Percentiles rank a stretch among this genome's conserved stretches.
These are phyloP conservation scores for Vespertilio murinus DNA, from an alignment of 2,797 vertebrate species.

Conservation along the genomic window DNA sequence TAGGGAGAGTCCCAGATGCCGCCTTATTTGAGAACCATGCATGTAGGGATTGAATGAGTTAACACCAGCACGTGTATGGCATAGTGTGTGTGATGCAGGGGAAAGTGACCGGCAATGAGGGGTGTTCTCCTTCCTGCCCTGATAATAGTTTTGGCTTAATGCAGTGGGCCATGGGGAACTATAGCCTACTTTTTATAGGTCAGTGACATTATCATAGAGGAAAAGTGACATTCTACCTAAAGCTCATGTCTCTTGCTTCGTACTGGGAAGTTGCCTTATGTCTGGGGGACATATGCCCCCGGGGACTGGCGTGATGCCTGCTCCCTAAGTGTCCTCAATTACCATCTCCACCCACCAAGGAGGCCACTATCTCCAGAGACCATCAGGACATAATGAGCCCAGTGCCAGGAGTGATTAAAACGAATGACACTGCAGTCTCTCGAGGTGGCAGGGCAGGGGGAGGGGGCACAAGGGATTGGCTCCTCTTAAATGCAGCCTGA, in stretches of 20 bases:
- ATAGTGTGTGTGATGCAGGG: not conserved
- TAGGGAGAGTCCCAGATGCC: not conserved
- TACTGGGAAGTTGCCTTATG: not conserved
- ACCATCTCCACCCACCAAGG: constrained; percentile 45
- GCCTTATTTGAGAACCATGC: not conserved
- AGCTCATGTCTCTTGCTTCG: not conserved
- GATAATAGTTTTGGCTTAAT: constrained; percentile 32
- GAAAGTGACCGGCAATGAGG: not conserved
- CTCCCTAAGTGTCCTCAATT: constrained; percentile 65
- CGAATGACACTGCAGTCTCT: constrained; percentile 62
- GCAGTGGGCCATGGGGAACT: not conserved
- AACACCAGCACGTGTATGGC: not conserved
- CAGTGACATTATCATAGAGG: constrained; percentile 37
- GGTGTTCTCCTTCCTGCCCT: not conserved
- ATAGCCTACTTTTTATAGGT: constrained; percentile 30
- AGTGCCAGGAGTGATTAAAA: constrained; percentile 61
- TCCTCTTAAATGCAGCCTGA: constrained; percentile 36
- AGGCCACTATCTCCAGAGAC: constrained; percentile 41
- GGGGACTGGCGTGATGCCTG: constrained; percentile 39
- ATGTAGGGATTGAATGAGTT: not conserved
- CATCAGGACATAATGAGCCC: constrained; percentile 8
- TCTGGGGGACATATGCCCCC: constrained; percentile 13
- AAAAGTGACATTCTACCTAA: constrained; percentile 12
- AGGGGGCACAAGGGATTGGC: not conserved
- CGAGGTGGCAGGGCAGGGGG: constrained; percentile 46